Conservation (phyloP, 2,797 vertebrate species). For the Danio jaintianensis region DNA sequence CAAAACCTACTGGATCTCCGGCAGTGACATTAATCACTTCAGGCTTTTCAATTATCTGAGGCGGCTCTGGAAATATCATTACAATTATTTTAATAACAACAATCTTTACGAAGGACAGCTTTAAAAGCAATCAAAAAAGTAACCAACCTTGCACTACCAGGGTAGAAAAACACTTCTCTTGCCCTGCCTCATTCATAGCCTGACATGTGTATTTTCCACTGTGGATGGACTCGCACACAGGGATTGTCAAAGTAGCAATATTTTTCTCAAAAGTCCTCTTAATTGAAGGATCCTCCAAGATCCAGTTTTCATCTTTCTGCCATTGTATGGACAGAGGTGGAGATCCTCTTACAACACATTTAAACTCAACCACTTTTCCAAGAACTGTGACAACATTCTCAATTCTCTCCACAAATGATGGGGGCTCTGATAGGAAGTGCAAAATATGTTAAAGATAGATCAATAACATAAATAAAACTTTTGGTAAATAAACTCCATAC, state of each 20-base stretch:
- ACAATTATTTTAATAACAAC: conserved; percentile 28
- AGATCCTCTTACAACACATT: conserved; percentile 85
- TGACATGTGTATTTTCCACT: conserved; percentile 94
- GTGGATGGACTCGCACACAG: conserved; percentile 82
- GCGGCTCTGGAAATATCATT: conserved; percentile 83
- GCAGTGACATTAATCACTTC: conserved; percentile 91
- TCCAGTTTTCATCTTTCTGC: conserved; percentile 94
- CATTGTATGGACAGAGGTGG: conserved; percentile 89
- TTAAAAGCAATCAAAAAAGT: conserved; percentile 4
- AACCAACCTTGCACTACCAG: conserved; percentile 94
- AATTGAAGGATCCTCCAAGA: conserved; percentile 88
- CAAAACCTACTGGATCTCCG: conserved; percentile 93
- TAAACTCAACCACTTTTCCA: conserved; percentile 87
- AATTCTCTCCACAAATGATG: conserved; percentile 87
- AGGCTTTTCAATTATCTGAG: conserved; percentile 91
- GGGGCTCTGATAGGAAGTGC: conserved; percentile 83
- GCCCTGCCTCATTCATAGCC: conserved; percentile 92
- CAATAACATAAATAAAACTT: not conserved
- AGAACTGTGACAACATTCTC: conserved; percentile 87
- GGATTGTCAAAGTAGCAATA: conserved; percentile 85
- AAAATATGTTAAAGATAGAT: conserved; percentile 43
- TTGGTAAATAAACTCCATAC: not conserved
- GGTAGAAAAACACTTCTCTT: conserved; percentile 89
- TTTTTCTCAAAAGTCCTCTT: conserved; percentile 86
- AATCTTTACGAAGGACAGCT: not conserved